phyloP scores from a whole-genome alignment of 2,888 invertebrate species.

The Protophormia terraenovae region DNA sequence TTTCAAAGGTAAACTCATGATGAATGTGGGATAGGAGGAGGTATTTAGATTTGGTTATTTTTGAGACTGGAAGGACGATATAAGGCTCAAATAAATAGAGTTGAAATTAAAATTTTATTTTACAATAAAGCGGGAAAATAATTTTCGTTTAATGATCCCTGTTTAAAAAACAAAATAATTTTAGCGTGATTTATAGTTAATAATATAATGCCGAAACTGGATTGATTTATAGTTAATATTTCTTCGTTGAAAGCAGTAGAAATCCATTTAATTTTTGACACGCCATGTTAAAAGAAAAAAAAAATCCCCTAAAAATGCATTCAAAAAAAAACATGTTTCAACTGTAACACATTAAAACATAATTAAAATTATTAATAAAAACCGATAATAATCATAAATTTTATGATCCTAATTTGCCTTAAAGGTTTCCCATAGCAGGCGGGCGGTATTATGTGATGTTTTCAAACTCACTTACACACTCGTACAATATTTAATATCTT shows the following conservation, averaged over 20 bases:
- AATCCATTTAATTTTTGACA: background rate
- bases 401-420: constrained; percentile 49
- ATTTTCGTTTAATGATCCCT: no score
- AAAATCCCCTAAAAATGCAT: background rate
- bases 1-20: background rate
- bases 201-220: background rate
- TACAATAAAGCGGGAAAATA: no score
- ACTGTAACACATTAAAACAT: constrained; percentile 27
- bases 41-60: background rate
- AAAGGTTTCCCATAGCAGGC: constrained; percentile 47
- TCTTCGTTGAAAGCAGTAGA: no score
- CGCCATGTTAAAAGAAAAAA: background rate
- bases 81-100: background rate
- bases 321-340: background rate
- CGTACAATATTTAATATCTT: constrained; percentile 27
- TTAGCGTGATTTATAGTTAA: background rate
- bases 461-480: constrained; percentile 16
- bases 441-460: constrained; percentile 53
- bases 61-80: background rate
- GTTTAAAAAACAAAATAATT: no score
- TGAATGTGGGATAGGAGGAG: background rate
- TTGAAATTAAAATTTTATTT: no score
- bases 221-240: background rate
- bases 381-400: constrained; percentile 53
- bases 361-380: constrained; percentile 52